phyloP scores from a whole-genome alignment of 2,797 vertebrate genomes.

The Dendrocincla fuliginosa region DNA sequence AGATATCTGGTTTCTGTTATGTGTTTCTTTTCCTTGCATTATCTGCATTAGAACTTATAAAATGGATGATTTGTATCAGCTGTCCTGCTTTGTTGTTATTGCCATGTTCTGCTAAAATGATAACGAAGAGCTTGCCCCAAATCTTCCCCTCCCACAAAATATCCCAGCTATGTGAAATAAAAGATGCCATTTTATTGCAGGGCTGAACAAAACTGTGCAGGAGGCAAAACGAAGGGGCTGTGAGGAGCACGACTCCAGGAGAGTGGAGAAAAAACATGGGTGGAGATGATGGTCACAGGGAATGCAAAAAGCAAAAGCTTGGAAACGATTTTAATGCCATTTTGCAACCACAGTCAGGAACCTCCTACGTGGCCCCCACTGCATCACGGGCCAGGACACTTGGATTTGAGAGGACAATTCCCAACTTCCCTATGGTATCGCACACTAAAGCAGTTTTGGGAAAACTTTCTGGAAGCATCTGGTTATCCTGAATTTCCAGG shows the following conservation, averaged over 20 bases:
- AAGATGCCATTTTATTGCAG: slow-evolving; percentile 23
- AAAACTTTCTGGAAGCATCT: background rate
- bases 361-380: background rate
- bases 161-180: slow-evolving; percentile 54
- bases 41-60: slow-evolving; percentile 65
- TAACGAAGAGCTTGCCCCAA: slow-evolving; percentile 8
- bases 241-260: background rate
- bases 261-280: background rate
- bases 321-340: background rate
- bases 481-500: background rate
- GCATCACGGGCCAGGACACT: background rate
- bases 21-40: slow-evolving; percentile 59
- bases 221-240: background rate
- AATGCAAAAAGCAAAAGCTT: background rate
- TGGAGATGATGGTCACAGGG: background rate
- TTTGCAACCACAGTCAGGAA: background rate
- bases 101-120: slow-evolving; percentile 52
- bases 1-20: slow-evolving; percentile 67
- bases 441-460: background rate
- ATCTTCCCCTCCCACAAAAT: slow-evolving; percentile 55
- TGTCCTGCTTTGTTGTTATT: slow-evolving; percentile 53
- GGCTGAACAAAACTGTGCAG: background rate
- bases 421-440: background rate
- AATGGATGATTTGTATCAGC: slow-evolving; percentile 60
- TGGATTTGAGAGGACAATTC: background rate